These are phyloP conservation scores for Trachelus tabidus DNA, from an alignment of 2,888 invertebrate genomes.

Conservation along the genomic window DNA sequence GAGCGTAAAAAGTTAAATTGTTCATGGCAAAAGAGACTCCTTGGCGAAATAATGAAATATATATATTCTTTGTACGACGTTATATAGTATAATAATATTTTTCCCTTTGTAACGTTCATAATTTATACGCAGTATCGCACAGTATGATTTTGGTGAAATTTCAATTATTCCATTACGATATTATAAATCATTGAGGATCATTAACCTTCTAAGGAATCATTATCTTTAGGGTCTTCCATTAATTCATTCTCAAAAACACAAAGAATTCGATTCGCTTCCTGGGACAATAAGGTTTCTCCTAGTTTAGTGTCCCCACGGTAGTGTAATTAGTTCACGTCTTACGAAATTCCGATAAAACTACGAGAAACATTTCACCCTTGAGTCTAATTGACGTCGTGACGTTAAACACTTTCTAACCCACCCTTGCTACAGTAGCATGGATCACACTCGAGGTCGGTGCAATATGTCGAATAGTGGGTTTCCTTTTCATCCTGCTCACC, in stretches of 20 bases:
- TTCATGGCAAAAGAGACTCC: neutral
- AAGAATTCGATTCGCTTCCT: neutral
- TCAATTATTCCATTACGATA: neutral
- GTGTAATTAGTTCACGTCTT: neutral
- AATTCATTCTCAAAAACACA: neutral
- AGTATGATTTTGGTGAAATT: neutral
- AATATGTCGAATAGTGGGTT: neutral
- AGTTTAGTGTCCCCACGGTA: neutral
- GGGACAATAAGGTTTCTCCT: neutral
- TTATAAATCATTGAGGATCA: neutral
- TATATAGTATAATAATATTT: neutral
- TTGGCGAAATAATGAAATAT: constrained; percentile 25
- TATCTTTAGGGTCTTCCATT: neutral
- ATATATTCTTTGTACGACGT: neutral
- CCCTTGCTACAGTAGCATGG: neutral
- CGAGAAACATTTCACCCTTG: neutral
- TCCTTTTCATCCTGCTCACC: neutral
- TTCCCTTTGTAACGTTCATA: neutral
- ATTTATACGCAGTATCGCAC: neutral
- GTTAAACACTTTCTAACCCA: neutral
- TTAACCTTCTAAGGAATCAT: neutral
- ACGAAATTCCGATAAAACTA: neutral
- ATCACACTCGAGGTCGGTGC: neutral
- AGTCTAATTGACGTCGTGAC: neutral
- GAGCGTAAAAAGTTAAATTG: constrained; percentile 43